Conservation (phyloP, 2,113 vertebrate species). For the Phalacrocorax brasilianus region DNA sequence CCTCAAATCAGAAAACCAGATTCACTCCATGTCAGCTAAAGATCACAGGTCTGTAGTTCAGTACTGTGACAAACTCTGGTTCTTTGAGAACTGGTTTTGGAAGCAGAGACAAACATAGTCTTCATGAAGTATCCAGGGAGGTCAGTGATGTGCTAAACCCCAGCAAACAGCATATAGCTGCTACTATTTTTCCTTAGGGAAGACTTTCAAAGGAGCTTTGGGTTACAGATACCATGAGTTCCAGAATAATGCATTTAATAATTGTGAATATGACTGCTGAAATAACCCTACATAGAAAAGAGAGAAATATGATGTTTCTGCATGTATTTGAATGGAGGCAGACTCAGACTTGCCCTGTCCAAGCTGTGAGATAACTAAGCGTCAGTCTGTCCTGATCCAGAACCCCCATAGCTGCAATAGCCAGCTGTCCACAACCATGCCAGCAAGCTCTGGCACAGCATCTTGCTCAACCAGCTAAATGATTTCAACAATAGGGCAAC, state of each 20-base stretch:
- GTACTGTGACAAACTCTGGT: not conserved
- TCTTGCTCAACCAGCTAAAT: not conserved
- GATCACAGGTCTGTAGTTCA: not conserved
- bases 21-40: not conserved
- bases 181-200: not conserved
- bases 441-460: not conserved
- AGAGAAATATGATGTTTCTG: not conserved
- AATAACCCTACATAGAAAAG: not conserved
- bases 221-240: not conserved
- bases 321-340: not conserved
- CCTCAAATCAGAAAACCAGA: not conserved
- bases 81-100: not conserved
- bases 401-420: not conserved
- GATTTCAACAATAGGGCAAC: not conserved
- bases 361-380: not conserved
- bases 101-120: not conserved
- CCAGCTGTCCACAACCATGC: not conserved
- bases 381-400: not conserved
- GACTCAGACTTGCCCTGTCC: not conserved
- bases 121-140: not conserved
- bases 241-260: not conserved
- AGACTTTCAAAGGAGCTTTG: not conserved
- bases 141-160: not conserved
- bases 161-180: not conserved
- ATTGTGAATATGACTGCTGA: not conserved